Evolutionary conservation across 2,797 vertebrate species (phyloP).

Genomic region (Gallinago solitaria): DNA sequence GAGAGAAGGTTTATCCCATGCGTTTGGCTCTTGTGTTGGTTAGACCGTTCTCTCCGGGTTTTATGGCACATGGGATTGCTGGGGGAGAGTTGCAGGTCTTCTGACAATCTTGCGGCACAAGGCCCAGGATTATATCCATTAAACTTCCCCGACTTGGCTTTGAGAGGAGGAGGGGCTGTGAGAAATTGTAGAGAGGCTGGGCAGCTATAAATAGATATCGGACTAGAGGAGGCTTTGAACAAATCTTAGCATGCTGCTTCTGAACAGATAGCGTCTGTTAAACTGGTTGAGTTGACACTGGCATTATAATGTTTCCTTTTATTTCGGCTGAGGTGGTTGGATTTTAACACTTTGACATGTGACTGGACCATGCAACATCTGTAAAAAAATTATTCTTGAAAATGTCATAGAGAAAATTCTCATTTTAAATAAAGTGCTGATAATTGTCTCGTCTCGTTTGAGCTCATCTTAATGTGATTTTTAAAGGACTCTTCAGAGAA

Average conservation of each 20-base stretch:
- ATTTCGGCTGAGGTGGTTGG: slow-evolving; percentile 15
- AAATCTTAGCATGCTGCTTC: slow-evolving; percentile 66
- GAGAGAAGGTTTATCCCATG: neutral
- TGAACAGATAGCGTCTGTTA: slow-evolving; percentile 54
- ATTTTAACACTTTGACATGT: neutral
- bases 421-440: neutral
- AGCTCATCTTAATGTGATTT: neutral
- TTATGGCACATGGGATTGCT: neutral
- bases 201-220: slow-evolving; percentile 63
- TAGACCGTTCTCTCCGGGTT: neutral
- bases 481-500: neutral
- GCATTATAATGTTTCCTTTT: slow-evolving; percentile 37
- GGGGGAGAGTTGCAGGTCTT: neutral
- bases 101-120: neutral
- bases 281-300: slow-evolving; percentile 19
- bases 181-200: slow-evolving; percentile 46
- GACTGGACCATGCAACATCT: neutral
- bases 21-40: neutral
- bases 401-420: neutral
- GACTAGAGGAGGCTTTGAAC: slow-evolving; percentile 56
- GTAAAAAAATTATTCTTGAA: neutral
- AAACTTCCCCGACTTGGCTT: slow-evolving; percentile 48
- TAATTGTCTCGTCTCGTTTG: neutral
- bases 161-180: neutral
- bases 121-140: slow-evolving; percentile 37